Conservation (phyloP, 2,113 vertebrate species). For the Pseudolaguvia tuberculata region DNA sequence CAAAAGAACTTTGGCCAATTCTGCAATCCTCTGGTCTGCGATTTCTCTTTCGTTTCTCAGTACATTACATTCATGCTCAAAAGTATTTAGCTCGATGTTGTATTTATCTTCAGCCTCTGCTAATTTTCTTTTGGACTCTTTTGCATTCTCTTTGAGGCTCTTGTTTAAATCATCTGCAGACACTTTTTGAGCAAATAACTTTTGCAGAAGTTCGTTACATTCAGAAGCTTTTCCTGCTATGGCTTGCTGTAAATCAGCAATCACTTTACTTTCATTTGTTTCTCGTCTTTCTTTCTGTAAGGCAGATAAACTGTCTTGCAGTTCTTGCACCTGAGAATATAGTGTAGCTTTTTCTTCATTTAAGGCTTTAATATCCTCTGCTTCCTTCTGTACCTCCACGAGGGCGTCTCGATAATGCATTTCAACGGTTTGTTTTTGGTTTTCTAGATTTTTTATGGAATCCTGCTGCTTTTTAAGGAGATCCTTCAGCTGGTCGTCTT, state of each 20-base stretch:
- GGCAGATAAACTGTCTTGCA: slow-evolving; percentile 61
- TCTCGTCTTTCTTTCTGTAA: slow-evolving; percentile 62
- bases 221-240: slow-evolving; percentile 62
- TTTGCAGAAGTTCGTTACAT: slow-evolving; percentile 64
- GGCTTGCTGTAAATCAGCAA: slow-evolving; percentile 61
- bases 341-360: slow-evolving; percentile 65
- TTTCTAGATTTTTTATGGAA: slow-evolving; percentile 74
- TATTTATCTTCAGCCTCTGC: slow-evolving; percentile 56
- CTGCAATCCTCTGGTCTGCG: slow-evolving; percentile 54
- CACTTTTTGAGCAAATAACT: slow-evolving; percentile 52
- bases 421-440: slow-evolving; percentile 65
- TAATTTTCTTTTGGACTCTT: slow-evolving; percentile 50
- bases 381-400: slow-evolving; percentile 56
- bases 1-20: slow-evolving; percentile 55
- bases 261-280: slow-evolving; percentile 60
- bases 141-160: slow-evolving; percentile 55
- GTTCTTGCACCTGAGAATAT: slow-evolving; percentile 57
- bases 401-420: slow-evolving; percentile 64
- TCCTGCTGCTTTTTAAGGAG: slow-evolving; percentile 81
- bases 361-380: slow-evolving; percentile 53
- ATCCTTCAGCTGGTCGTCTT: slow-evolving; percentile 82
- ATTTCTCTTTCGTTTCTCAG: slow-evolving; percentile 60
- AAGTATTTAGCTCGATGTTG: slow-evolving; percentile 42
- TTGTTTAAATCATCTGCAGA: slow-evolving; percentile 50
- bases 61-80: slow-evolving; percentile 51